These are phyloP conservation scores for Montipora efflorescens DNA, from an alignment of 64 coral and sea anemone species.

Conservation along the genomic window DNA sequence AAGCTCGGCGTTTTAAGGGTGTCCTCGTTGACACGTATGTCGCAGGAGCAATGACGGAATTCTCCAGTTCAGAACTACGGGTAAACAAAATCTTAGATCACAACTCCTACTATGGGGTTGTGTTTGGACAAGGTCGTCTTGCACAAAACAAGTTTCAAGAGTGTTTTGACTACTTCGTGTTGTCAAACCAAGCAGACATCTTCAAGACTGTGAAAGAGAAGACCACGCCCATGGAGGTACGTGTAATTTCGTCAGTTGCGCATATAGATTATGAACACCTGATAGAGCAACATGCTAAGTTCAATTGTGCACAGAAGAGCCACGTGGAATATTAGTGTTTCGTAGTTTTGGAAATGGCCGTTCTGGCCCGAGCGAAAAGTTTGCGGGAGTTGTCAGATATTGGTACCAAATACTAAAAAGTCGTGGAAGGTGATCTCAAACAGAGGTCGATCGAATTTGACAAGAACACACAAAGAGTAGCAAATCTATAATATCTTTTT, in stretches of 20 bases:
- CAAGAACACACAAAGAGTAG: too few species aligned
- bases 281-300: too few species aligned
- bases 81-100: conserved; percentile 93
- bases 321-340: too few species aligned
- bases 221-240: conserved; percentile 74
- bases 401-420: too few species aligned
- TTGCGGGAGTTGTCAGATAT: too few species aligned
- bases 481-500: background rate
- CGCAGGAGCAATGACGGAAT: conserved; percentile 70
- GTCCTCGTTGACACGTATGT: conserved; percentile 91
- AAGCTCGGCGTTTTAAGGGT: conserved; percentile 75
- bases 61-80: conserved; percentile 54
- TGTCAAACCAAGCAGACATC: conserved; percentile 75
- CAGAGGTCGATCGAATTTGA: too few species aligned
- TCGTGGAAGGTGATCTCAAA: too few species aligned
- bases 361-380: too few species aligned
- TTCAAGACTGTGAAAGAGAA: conserved; percentile 72
- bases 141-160: conserved; percentile 55
- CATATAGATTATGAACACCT: too few species aligned
- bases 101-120: conserved; percentile 88
- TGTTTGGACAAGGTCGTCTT: conserved; percentile 80
- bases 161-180: conserved; percentile 80
- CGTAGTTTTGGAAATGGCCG: too few species aligned
- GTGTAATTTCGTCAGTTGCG: background rate
- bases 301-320: too few species aligned